A percentile compares a stretch with the other conserved stretches of the same genome.
Conservation (phyloP, 2,888 invertebrate genomes). For the Blastobasis adustella region DNA sequence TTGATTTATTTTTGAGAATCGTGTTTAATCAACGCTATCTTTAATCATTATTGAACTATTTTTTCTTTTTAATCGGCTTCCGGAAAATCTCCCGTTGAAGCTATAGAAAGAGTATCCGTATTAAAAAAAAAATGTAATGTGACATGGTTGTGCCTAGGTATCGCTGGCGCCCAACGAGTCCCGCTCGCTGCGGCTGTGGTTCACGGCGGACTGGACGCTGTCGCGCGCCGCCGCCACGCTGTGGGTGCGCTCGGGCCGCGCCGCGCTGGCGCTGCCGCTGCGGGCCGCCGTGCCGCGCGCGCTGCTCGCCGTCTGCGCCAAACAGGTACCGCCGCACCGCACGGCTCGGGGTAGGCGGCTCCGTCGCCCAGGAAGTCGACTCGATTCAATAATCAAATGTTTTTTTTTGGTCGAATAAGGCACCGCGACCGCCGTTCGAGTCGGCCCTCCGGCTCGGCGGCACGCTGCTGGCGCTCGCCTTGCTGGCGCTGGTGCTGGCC, state of each 20-base stretch:
- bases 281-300: conserved; percentile 41
- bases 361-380: no score
- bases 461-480: conserved; percentile 30
- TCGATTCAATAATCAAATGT: no score
- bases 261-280: conserved; percentile 30
- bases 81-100: no score
- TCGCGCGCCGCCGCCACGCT: conserved; percentile 35
- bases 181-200: conserved; percentile 39
- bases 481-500: conserved; percentile 26
- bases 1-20: no score
- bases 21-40: no score
- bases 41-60: no score
- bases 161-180: conserved; percentile 46
- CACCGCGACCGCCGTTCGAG: conserved; percentile 67
- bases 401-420: no score
- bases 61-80: no score
- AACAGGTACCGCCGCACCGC: conserved; percentile 18
- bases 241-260: conserved; percentile 27
- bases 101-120: no score
- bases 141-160: conserved; percentile 34
- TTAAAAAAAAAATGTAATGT: no score
- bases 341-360: no score
- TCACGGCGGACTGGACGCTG: conserved; percentile 48
- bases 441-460: conserved; percentile 68
- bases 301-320: conserved; percentile 48